A percentile compares a stretch with the other conserved stretches of the same genome.
These are phyloP conservation scores for Diabrotica undecimpunctata DNA, from an alignment of 1,140 invertebrate genomes.

Conservation along the genomic window DNA sequence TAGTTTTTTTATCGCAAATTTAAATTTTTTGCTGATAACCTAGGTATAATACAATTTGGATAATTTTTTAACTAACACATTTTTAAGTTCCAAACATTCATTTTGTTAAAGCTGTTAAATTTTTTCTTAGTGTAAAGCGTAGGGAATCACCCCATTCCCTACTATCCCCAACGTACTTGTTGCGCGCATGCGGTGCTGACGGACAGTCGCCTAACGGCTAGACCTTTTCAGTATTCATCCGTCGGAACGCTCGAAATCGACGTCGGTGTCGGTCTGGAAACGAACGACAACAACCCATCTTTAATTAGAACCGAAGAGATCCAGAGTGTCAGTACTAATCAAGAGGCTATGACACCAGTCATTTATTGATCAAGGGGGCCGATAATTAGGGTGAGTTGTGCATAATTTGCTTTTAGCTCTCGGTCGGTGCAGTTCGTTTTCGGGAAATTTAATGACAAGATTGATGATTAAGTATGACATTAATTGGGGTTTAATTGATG, in stretches of 20 bases:
- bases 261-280: conserved; percentile 1
- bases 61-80: no score
- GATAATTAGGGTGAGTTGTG: background rate
- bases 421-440: background rate
- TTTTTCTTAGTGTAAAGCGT: no score
- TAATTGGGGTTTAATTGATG: background rate
- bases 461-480: background rate
- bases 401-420: background rate
- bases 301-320: conserved; percentile 7
- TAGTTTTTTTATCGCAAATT: no score
- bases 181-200: conserved; percentile 12
- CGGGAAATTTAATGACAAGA: background rate
- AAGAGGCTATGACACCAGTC: background rate
- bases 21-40: no score
- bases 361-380: background rate
- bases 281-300: conserved; percentile 18
- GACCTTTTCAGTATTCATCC: conserved; percentile 13
- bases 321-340: background rate
- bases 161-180: conserved; percentile 8
- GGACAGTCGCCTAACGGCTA: conserved; percentile 13
- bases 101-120: no score
- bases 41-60: no score
- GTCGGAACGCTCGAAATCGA: conserved; percentile 8
- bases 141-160: background rate
- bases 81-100: no score